A percentile compares a stretch with the other conserved stretches of the same genome.
These are phyloP conservation scores for Orius laevigatus DNA, from an alignment of 1,140 invertebrate genomes.

Conservation along the genomic window DNA sequence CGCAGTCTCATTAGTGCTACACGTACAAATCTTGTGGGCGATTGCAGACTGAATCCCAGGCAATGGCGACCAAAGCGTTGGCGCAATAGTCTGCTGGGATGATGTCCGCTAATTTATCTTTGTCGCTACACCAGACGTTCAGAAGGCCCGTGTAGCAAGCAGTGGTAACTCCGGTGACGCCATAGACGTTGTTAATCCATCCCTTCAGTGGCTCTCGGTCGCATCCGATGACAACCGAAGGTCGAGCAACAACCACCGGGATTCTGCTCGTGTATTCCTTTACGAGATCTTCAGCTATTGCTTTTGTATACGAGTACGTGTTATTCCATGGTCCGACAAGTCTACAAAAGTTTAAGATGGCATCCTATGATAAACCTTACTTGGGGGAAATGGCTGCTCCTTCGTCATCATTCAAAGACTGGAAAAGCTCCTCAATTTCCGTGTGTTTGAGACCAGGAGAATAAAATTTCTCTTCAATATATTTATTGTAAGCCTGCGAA, in stretches of 20 bases:
- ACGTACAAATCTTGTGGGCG: too few species aligned
- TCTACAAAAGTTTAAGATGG: conserved; percentile 30
- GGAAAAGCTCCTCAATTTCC: background rate
- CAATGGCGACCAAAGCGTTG: conserved; percentile 38
- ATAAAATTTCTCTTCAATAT: background rate
- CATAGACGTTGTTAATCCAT: conserved; percentile 55
- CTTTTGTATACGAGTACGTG: conserved; percentile 60
- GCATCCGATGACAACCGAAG: conserved; percentile 32
- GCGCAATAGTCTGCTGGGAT: conserved; percentile 42
- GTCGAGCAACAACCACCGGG: conserved; percentile 47
- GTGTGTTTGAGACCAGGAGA: background rate
- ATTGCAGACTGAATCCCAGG: conserved; percentile 27
- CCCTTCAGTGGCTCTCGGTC: conserved; percentile 45
- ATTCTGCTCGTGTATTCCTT: conserved; percentile 35
- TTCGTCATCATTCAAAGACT: too few species aligned
- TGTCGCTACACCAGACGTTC: conserved; percentile 33
- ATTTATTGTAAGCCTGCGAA: too few species aligned
- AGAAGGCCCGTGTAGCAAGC: conserved; percentile 35
- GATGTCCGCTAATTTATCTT: conserved; percentile 33
- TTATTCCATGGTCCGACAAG: conserved; percentile 48
- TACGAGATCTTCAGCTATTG: conserved; percentile 46
- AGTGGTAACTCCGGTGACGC: conserved; percentile 34
- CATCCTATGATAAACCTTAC: too few species aligned
- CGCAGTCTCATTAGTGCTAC: too few species aligned
- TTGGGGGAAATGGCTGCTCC: too few species aligned